Evolutionary conservation across 2,113 vertebrate genomes (phyloP), one percentile per base, ranked within the genome.

Genomic region (Cervus canadensis): DNA sequence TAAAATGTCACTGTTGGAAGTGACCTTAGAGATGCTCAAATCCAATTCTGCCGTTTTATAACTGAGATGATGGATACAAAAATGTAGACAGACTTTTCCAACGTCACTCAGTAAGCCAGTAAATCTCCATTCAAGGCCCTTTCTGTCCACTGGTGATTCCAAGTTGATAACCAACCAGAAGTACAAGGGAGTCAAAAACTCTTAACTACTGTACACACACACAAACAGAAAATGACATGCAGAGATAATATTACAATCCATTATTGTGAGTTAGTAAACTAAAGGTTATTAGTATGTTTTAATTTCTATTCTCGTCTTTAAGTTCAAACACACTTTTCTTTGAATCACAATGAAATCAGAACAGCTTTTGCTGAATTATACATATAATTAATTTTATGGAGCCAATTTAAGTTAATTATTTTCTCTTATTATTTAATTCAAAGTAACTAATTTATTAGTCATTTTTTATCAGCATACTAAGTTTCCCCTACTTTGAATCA

Each of bases 391-490:
- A 83, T 87, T 93, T 95, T 89, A 93, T 91, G 62, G 93, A 90
- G 62, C 26, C 96, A 96, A n/a, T 91, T 86, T 95, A 92, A 76
- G 57, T 36, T 56, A 95, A 90, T 92, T 30, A 86, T 97, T 97
- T 94, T 89, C 45, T 71, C 40, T 89, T 76, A 84, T 62, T 95
- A 64, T 62, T 87, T 94, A 93, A 78, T 79, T 93, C 10, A 33
- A 86, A 90, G 91, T 74, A 74, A 40, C 40, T 96, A 57, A 84
- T 85, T 83, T 40, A 97, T 91, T 84, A 81, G 71, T 48, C 84
- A 97, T 84, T 59, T 87, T 50, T 57, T 90, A 78, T 60, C 82
- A 78, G 60, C 89, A 71, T 82, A 62, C 76, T 76, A 96, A 56
- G 16, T 82, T 91, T 64, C 33, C 43, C 56, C 45, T 40, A 60